A percentile compares a stretch with the other conserved stretches of the same genome.
These are phyloP conservation scores for Recurvirostra avosetta DNA, from an alignment of 2,113 vertebrate genomes.

Conservation along the genomic window DNA sequence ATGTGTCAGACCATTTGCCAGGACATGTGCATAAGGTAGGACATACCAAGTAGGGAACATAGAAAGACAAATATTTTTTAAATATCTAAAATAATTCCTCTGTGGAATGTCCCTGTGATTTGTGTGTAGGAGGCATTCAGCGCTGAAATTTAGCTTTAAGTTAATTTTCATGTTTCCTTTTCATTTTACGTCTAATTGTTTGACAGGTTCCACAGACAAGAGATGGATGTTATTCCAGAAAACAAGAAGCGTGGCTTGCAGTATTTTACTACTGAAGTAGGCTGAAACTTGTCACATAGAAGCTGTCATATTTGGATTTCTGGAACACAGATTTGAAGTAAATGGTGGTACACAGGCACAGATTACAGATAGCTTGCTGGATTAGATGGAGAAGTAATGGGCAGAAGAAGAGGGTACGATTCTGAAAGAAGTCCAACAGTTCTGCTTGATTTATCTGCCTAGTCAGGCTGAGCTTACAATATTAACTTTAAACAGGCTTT, in stretches of 20 bases:
- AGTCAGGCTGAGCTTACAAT: neutral
- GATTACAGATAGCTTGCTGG: neutral
- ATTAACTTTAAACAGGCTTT: neutral
- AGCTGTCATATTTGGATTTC: neutral
- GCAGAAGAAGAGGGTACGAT: neutral
- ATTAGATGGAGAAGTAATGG: neutral
- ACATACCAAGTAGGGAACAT: neutral
- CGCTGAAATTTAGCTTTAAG: neutral
- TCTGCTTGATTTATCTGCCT: neutral
- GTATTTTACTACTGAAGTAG: neutral
- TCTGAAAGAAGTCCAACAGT: neutral
- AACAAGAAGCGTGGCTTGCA: neutral
- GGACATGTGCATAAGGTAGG: neutral
- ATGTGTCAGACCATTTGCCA: neutral
- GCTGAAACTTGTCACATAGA: neutral
- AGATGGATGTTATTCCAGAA: neutral
- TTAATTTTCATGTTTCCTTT: neutral
- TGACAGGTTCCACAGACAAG: neutral
- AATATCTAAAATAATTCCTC: neutral
- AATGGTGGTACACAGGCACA: neutral
- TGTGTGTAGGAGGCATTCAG: neutral
- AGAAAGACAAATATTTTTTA: neutral
- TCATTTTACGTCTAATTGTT: neutral
- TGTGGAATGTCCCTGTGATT: neutral
- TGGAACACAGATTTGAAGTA: neutral